Conservation (phyloP, 2,888 invertebrate genomes). For the Pseudeuparius sepicola region DNA sequence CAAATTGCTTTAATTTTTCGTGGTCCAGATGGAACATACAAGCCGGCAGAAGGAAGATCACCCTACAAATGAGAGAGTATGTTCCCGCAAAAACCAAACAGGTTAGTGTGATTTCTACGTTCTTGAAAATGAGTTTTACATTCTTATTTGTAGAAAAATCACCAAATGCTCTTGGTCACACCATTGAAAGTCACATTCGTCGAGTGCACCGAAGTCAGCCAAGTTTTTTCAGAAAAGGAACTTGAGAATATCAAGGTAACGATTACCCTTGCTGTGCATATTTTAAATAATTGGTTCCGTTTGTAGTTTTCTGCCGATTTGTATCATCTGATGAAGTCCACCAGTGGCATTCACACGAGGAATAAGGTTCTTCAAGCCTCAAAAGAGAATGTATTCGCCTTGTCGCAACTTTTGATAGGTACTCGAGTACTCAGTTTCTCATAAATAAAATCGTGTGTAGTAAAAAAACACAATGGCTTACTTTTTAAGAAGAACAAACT, state of each 20-base stretch:
- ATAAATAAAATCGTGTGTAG: slow-evolving; percentile 29
- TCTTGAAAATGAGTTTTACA: slow-evolving; percentile 5
- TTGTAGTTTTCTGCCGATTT: slow-evolving; percentile 61
- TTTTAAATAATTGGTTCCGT: slow-evolving; percentile 16
- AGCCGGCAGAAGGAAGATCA: slow-evolving; percentile 50
- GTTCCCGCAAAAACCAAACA: slow-evolving; percentile 38
- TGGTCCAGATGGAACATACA: slow-evolving; percentile 61
- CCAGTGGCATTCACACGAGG: slow-evolving; percentile 51
- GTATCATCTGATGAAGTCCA: slow-evolving; percentile 47
- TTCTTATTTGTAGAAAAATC: slow-evolving; percentile 25
- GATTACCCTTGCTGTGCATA: too few relatives aligned
- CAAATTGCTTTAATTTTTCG: slow-evolving; percentile 64
- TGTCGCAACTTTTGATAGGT: slow-evolving; percentile 49
- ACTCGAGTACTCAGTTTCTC: slow-evolving; percentile 57
- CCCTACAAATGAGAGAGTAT: slow-evolving; percentile 58
- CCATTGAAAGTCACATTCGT: slow-evolving; percentile 58
- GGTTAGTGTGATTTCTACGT: slow-evolving; percentile 30
- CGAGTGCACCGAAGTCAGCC: slow-evolving; percentile 66
- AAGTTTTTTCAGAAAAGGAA: slow-evolving; percentile 48
- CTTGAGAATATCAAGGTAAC: slow-evolving; percentile 22
- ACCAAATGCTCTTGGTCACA: slow-evolving; percentile 48
- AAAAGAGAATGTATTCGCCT: slow-evolving; percentile 49
- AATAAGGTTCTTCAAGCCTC: slow-evolving; percentile 46
- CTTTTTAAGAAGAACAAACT: too few relatives aligned
- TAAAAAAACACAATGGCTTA: slow-evolving; percentile 2